phyloP scores from a whole-genome alignment of 2,113 vertebrate genomes.

The Microcebus ravelobensis region DNA sequence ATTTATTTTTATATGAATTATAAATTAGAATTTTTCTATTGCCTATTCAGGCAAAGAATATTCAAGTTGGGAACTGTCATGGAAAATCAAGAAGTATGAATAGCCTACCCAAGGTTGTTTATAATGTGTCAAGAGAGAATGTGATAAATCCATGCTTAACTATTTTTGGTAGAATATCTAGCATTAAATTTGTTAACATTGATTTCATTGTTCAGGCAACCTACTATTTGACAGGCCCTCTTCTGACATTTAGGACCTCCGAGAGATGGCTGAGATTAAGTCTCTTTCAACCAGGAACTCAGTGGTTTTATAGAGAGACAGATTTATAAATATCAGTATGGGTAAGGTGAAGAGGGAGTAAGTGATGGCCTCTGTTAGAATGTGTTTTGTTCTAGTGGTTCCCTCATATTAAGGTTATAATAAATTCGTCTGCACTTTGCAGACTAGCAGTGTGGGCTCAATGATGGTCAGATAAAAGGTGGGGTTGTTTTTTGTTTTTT shows the following conservation, averaged over 20 bases:
- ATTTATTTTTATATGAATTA: conserved; percentile 6
- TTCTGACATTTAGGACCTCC: not conserved
- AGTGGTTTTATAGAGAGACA: not conserved
- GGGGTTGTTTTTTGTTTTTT: not conserved
- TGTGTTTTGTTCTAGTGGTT: not conserved
- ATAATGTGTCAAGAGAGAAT: not conserved
- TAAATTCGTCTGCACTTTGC: not conserved
- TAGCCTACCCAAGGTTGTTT: not conserved
- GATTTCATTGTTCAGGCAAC: not conserved
- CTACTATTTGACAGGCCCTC: not conserved
- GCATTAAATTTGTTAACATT: not conserved
- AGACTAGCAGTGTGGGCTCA: not conserved
- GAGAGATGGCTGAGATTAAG: not conserved
- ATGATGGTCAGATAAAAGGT: not conserved
- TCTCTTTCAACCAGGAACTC: not conserved
- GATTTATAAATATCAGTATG: not conserved
- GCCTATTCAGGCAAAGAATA: not conserved
- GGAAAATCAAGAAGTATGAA: not conserved
- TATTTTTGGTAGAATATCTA: not conserved
- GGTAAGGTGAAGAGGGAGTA: not conserved
- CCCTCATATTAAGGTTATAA: not conserved
- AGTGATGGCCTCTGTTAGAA: not conserved
- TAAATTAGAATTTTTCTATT: not conserved
- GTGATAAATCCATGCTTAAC: not conserved
- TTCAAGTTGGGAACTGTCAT: not conserved